A percentile compares a stretch with the other conserved stretches of the same genome.
phyloP scores from a whole-genome alignment of 2,797 vertebrate genomes.

The Anguilla marmorata region DNA sequence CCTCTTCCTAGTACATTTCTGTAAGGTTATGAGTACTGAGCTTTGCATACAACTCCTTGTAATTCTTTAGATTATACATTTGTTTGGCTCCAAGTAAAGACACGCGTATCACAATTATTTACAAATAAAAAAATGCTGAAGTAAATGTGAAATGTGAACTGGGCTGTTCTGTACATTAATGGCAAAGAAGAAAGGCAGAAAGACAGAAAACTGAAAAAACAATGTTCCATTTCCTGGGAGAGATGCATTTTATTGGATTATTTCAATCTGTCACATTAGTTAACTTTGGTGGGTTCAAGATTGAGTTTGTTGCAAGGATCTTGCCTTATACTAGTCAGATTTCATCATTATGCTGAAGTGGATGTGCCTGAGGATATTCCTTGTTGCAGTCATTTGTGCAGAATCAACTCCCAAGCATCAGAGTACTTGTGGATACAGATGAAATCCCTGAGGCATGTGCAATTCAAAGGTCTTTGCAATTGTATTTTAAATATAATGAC shows the following conservation, averaged over 20 bases:
- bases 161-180: background rate
- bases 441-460: background rate
- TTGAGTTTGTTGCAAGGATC: constrained; percentile 6
- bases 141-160: background rate
- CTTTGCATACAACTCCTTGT: background rate
- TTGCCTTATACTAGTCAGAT: constrained; percentile 1
- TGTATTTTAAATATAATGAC: background rate
- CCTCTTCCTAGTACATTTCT: background rate
- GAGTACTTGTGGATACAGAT: background rate
- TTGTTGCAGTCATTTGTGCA: background rate
- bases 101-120: background rate
- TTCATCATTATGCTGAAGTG: constrained; percentile 9
- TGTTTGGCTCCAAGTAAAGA: background rate
- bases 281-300: constrained; percentile 12
- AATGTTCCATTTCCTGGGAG: background rate
- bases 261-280: constrained; percentile 37
- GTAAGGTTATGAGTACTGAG: background rate
- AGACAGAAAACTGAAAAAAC: background rate
- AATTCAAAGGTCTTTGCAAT: background rate
- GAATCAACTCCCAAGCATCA: background rate
- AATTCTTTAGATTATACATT: background rate
- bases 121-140: background rate
- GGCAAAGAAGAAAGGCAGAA: background rate
- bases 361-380: background rate
- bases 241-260: constrained; percentile 30